Evolutionary conservation across 2,888 invertebrate species (phyloP).

Genomic region (Platerodrilus igneus): DNA sequence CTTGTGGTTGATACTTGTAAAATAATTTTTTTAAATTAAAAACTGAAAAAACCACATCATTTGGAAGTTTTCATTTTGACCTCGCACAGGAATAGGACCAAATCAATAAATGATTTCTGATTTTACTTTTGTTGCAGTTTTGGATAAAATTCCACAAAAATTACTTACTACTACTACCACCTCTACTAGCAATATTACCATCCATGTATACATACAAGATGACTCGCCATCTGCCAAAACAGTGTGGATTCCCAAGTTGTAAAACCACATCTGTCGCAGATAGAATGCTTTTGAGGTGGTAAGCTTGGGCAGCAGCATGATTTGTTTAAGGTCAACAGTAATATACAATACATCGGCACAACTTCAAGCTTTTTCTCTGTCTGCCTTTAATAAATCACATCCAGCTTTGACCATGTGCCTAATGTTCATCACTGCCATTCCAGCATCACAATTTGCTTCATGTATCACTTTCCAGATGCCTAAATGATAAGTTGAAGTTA

Average conservation of each 20-base stretch:
- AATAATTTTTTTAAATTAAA: slow-evolving; percentile 32
- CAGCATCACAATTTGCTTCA: slow-evolving; percentile 6
- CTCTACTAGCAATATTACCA: slow-evolving; percentile 28
- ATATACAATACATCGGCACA: slow-evolving; percentile 22
- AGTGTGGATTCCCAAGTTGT: too few relatives aligned
- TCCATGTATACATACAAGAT: slow-evolving; percentile 24
- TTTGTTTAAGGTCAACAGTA: too few relatives aligned
- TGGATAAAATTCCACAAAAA: slow-evolving; percentile 19
- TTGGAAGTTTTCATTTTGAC: slow-evolving; percentile 35
- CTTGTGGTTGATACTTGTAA: slow-evolving; percentile 35
- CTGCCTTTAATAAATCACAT: background rate
- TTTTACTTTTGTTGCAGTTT: slow-evolving; percentile 17
- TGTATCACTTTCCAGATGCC: slow-evolving; percentile 4
- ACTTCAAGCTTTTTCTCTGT: slow-evolving; percentile 5
- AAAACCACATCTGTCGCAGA: slow-evolving; percentile 25
- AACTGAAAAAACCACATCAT: slow-evolving; percentile 31
- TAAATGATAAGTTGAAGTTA: slow-evolving; percentile 6
- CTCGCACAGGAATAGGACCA: slow-evolving; percentile 35
- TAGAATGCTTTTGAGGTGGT: too few relatives aligned
- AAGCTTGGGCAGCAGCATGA: too few relatives aligned
- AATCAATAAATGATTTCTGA: slow-evolving; percentile 19
- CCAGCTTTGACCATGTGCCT: background rate
- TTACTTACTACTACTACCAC: slow-evolving; percentile 25
- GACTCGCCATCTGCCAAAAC: slow-evolving; percentile 7
- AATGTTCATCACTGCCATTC: background rate